Percentiles rank a stretch among this genome's conserved stretches.
These are phyloP conservation scores for Oscheius sp. DNA, from an alignment of 2,888 invertebrate genomes.

Conservation along the genomic window DNA sequence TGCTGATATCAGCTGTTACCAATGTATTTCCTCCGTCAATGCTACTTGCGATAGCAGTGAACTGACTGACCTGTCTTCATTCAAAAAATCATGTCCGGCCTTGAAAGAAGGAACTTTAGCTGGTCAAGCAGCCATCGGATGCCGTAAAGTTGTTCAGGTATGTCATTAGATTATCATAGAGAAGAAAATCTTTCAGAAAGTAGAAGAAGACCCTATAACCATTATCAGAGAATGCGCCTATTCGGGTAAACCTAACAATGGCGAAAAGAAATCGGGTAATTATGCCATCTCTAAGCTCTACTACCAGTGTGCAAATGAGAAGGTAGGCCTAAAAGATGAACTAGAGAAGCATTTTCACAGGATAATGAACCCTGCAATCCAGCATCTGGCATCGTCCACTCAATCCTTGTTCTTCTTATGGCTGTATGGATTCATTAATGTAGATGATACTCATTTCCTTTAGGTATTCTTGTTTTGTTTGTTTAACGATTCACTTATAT, in stretches of 20 bases:
- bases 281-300: conserved; percentile 59
- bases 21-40: conserved; percentile 58
- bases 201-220: conserved; percentile 48
- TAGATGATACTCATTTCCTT: not conserved
- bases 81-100: conserved; percentile 53
- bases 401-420: conserved; percentile 3
- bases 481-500: no score
- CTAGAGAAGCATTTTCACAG: not conserved
- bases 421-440: conserved; percentile 13
- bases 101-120: conserved; percentile 53
- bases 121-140: conserved; percentile 55
- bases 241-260: conserved; percentile 58
- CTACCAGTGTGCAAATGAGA: conserved; percentile 71
- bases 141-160: conserved; percentile 66
- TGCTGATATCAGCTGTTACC: conserved; percentile 53
- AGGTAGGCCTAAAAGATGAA: not conserved
- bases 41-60: conserved; percentile 51
- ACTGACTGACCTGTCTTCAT: conserved; percentile 36
- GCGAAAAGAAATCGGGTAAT: conserved; percentile 66
- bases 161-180: not conserved
- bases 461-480: not conserved
- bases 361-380: conserved; percentile 10
- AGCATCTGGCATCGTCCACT: not conserved
- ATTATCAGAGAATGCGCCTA: conserved; percentile 67
- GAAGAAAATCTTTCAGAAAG: conserved; percentile 35